These are phyloP conservation scores for Notolepis coatsorum DNA, from an alignment of 2,797 vertebrate genomes.

Conservation along the genomic window DNA sequence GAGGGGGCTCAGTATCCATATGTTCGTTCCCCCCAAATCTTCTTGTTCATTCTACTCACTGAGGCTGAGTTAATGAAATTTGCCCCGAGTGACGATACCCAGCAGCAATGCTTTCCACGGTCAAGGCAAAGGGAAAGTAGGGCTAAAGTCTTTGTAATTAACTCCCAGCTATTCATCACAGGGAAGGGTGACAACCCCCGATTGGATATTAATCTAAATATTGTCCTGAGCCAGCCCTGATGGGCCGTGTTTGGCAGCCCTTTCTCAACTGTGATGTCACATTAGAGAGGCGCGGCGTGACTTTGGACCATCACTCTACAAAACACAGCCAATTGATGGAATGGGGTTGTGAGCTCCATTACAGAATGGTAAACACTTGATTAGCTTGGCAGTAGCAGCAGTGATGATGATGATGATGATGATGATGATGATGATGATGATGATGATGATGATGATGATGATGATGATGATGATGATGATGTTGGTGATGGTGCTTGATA, in stretches of 20 bases:
- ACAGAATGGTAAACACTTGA: constrained; percentile 54
- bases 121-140: constrained; percentile 25
- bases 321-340: neutral
- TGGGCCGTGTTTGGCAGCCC: constrained; percentile 57
- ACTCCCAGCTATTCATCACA: constrained; percentile 61
- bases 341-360: constrained; percentile 47
- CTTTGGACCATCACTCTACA: constrained; percentile 59
- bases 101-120: constrained; percentile 10
- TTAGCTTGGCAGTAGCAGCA: neutral
- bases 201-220: constrained; percentile 74
- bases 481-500: neutral
- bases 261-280: constrained; percentile 64
- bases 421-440: constrained; percentile 25
- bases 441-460: neutral
- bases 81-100: constrained; percentile 23
- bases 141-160: constrained; percentile 60
- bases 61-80: constrained; percentile 5
- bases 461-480: neutral
- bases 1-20: neutral
- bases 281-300: constrained; percentile 55
- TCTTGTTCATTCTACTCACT: constrained; percentile 23
- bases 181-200: constrained; percentile 55
- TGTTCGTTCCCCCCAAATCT: constrained; percentile 8
- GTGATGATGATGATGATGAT: constrained; percentile 14
- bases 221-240: constrained; percentile 50